These are phyloP conservation scores for Hexactinellida sp. DNA, from an alignment of 37 sponge, comb jelly and placozoan genomes.

Conservation along the genomic window DNA sequence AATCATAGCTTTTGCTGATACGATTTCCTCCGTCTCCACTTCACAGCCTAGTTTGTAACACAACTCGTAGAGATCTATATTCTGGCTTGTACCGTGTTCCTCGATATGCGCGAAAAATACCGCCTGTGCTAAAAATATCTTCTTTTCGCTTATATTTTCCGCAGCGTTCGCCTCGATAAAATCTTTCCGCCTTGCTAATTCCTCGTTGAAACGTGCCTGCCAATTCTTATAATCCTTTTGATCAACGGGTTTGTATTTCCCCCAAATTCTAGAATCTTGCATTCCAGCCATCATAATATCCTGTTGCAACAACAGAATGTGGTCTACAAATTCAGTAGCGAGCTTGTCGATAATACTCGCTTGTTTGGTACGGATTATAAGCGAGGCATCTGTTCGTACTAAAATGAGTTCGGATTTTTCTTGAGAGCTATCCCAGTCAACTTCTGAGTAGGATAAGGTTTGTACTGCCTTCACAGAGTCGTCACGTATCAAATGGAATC, in stretches of 20 bases:
- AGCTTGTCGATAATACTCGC: neutral
- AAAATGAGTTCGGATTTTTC: neutral
- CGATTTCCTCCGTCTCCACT: neutral
- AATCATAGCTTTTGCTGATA: neutral
- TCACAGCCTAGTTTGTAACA: neutral
- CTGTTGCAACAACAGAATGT: neutral
- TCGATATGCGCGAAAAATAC: neutral
- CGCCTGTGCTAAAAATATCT: neutral
- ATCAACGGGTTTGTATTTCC: neutral
- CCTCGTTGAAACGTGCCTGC: neutral
- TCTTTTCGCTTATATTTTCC: neutral
- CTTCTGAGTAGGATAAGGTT: neutral
- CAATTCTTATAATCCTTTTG: neutral
- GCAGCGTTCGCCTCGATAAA: neutral
- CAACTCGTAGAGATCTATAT: neutral
- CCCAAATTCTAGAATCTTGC: neutral
- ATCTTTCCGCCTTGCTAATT: neutral
- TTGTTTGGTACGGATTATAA: neutral
- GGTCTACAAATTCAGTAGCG: neutral
- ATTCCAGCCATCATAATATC: neutral
- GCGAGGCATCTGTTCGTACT: neutral
- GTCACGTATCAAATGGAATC: neutral
- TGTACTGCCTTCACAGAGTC: neutral
- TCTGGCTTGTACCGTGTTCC: neutral
- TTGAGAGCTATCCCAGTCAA: neutral